These are phyloP conservation scores for Adelphocoris suturalis DNA, from an alignment of 2,888 invertebrate genomes.

Conservation along the genomic window DNA sequence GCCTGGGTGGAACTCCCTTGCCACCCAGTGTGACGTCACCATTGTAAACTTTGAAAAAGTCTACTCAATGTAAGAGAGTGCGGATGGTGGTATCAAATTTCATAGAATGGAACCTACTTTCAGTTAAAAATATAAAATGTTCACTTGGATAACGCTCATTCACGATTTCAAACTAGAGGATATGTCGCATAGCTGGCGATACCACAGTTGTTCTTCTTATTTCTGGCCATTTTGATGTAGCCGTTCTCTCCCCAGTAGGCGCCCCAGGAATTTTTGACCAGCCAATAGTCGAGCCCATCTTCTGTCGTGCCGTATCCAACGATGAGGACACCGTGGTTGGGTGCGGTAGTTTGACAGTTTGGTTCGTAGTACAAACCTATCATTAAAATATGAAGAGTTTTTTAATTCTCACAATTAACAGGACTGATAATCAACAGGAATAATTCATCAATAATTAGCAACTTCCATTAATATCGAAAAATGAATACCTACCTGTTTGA, in stretches of 20 bases:
- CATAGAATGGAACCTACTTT: too few species aligned
- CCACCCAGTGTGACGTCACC: too few species aligned
- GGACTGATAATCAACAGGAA: too few species aligned
- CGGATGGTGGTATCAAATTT: too few species aligned
- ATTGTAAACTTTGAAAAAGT: too few species aligned
- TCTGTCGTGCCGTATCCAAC: conserved; percentile 89
- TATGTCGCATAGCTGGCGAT: conserved; percentile 91
- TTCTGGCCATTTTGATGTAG: conserved; percentile 93
- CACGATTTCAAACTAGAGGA: conserved; percentile 86
- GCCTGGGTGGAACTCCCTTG: too few species aligned
- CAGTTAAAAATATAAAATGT: too few species aligned
- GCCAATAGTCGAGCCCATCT: conserved; percentile 86
- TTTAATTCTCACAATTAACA: too few species aligned
- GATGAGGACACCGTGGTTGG: conserved; percentile 93
- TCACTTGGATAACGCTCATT: too few species aligned
- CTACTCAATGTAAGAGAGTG: too few species aligned
- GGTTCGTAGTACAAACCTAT: conserved; percentile 88
- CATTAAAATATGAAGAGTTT: conserved; percentile 57
- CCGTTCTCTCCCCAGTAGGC: conserved; percentile 89
- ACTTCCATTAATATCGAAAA: too few species aligned
- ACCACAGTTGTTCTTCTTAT: conserved; percentile 91
- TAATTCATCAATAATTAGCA: too few species aligned
- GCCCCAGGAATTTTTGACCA: conserved; percentile 94
- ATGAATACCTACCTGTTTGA: conserved; percentile 81
- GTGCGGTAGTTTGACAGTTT: conserved; percentile 84